phyloP scores from a whole-genome alignment of 2,113 vertebrate species.

The Equus przewalskii region DNA sequence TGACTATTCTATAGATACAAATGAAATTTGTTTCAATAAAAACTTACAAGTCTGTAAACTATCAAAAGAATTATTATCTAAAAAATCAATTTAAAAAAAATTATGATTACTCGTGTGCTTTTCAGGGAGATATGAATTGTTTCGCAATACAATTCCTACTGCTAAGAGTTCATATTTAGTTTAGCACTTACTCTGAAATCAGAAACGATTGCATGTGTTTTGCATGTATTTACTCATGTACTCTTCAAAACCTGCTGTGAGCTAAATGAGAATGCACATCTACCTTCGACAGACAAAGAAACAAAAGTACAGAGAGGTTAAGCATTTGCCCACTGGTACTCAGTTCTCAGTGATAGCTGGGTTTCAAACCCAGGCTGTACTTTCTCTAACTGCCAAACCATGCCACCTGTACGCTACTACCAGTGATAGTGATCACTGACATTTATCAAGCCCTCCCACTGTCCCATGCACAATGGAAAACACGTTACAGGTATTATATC shows the following conservation, averaged over 20 bases:
- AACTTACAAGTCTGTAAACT: slow-evolving; percentile 9
- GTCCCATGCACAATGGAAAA: background rate
- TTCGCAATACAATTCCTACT: background rate
- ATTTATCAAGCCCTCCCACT: background rate
- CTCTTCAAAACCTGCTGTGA: background rate
- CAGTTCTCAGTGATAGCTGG: background rate
- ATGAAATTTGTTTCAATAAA: slow-evolving; percentile 38
- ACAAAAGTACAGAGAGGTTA: background rate
- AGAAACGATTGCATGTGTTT: background rate
- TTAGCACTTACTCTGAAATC: background rate
- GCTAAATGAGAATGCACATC: background rate
- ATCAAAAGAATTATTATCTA: background rate
- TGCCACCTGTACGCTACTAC: background rate
- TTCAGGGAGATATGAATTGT: background rate
- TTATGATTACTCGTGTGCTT: background rate
- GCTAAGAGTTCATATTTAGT: background rate
- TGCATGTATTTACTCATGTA: background rate
- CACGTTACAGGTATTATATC: background rate
- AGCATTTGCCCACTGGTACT: background rate
- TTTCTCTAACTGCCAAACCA: background rate
- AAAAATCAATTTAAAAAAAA: background rate
- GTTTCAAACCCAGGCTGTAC: background rate
- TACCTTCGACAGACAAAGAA: background rate
- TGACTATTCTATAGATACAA: background rate
- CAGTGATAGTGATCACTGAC: background rate